phyloP scores from a whole-genome alignment of 1,140 invertebrate genomes.

The Pseudomyrmex concolor region DNA sequence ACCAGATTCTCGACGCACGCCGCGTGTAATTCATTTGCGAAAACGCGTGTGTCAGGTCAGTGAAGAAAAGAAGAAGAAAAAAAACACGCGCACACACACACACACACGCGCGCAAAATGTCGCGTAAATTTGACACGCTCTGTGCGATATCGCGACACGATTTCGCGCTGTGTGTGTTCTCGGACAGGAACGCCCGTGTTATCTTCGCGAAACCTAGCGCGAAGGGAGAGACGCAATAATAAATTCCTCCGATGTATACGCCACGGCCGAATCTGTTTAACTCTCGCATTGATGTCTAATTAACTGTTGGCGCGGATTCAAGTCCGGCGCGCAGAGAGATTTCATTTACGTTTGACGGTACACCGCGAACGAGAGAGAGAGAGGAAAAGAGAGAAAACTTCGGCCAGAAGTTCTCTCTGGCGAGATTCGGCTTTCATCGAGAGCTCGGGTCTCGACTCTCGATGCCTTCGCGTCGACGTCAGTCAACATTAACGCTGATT shows the following conservation, averaged over 20 bases:
- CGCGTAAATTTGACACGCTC: background rate
- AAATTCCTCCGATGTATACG: constrained; percentile 17
- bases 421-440: constrained; percentile 44
- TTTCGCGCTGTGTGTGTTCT: background rate
- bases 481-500: constrained; percentile 53
- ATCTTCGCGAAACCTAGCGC: background rate
- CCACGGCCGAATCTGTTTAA: constrained; percentile 42
- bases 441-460: constrained; percentile 10
- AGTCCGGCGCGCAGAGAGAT: constrained; percentile 22
- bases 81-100: too few species aligned
- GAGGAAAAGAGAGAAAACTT: constrained; percentile 20
- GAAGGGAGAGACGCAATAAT: constrained; percentile 11
- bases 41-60: background rate
- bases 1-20: constrained; percentile 27
- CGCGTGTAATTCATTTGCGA: constrained; percentile 37
- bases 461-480: constrained; percentile 14
- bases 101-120: too few species aligned
- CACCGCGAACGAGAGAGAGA: background rate
- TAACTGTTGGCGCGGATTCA: constrained; percentile 47
- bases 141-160: background rate
- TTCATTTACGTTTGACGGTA: constrained; percentile 50
- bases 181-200: background rate
- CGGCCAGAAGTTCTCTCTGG: background rate
- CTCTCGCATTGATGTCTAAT: constrained; percentile 58
- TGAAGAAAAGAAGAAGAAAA: background rate